A percentile compares a stretch with the other conserved stretches of the same genome.
Evolutionary conservation across 2,113 vertebrate genomes (phyloP).

Genomic region (Amia ocellicauda): DNA sequence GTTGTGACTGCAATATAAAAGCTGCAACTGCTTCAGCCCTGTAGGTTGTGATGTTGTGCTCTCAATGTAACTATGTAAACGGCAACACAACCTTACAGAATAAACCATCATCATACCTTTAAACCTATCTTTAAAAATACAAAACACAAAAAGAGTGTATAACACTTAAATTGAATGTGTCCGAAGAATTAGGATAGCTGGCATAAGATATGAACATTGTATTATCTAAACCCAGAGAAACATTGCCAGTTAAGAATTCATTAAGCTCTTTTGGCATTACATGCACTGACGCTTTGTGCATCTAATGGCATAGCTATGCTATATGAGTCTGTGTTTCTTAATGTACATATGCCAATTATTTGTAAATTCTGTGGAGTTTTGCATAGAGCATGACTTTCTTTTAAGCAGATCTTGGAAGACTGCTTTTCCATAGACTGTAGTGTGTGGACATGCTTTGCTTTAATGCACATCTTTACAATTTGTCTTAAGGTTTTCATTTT

Average conservation of each 20-base stretch:
- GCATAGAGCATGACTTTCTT: slow-evolving; percentile 1
- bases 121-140: neutral
- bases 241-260: no score
- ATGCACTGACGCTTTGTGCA: neutral
- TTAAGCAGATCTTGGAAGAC: no score
- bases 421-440: neutral
- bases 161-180: no score
- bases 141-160: neutral
- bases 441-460: neutral
- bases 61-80: no score
- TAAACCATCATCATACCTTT: no score
- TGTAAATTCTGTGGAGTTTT: neutral
- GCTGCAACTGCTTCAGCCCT: neutral
- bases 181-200: no score
- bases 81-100: no score
- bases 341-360: neutral
- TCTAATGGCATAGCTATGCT: neutral
- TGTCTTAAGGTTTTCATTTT: slow-evolving; percentile 1
- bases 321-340: neutral
- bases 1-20: neutral
- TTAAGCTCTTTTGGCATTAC: no score
- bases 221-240: no score
- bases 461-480: neutral
- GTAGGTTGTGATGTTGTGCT: neutral
- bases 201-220: no score